A percentile compares a stretch with the other conserved stretches of the same genome.
Conservation (phyloP, 2,113 vertebrate species). For the Melanotaenia duboulayi region DNA sequence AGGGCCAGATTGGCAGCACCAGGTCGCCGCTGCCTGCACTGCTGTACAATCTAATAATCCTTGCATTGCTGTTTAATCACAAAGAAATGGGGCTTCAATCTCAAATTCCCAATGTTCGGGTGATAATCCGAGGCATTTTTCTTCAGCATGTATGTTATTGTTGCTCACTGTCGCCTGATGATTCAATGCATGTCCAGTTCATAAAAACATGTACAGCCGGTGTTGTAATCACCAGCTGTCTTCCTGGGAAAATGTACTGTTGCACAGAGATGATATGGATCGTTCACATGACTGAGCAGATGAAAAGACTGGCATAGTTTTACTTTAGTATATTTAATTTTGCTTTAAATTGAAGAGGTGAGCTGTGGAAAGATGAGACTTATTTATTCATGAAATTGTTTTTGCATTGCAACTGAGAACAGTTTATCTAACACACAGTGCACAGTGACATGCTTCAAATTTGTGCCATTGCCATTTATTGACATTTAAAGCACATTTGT, state of each 20-base stretch:
- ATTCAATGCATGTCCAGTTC: constrained; percentile 3
- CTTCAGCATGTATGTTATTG: constrained; percentile 20
- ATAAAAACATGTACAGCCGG: constrained; percentile 15
- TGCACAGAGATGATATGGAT: constrained; percentile 3
- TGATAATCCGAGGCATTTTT: constrained; percentile 20
- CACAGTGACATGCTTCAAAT: background rate
- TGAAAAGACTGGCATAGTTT: background rate
- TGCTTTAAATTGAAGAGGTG: no score
- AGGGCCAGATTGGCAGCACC: constrained; percentile 39
- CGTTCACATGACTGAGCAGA: constrained; percentile 6
- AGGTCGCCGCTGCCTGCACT: constrained; percentile 22
- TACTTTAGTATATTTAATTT: background rate
- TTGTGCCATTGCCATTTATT: no score
- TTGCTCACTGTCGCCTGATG: constrained; percentile 10
- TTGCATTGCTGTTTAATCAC: constrained; percentile 53
- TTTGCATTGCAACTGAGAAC: background rate
- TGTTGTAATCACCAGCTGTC: constrained; percentile 26
- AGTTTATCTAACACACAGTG: background rate
- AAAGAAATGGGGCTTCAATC: constrained; percentile 17
- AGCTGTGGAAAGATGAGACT: no score
- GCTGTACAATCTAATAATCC: constrained; percentile 57
- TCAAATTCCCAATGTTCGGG: constrained; percentile 18
- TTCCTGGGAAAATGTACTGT: constrained; percentile 2
- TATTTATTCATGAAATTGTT: background rate
- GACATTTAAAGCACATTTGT: background rate